Evolutionary conservation across 2,888 invertebrate species (phyloP).

Genomic region (Diloba caeruleocephala): DNA sequence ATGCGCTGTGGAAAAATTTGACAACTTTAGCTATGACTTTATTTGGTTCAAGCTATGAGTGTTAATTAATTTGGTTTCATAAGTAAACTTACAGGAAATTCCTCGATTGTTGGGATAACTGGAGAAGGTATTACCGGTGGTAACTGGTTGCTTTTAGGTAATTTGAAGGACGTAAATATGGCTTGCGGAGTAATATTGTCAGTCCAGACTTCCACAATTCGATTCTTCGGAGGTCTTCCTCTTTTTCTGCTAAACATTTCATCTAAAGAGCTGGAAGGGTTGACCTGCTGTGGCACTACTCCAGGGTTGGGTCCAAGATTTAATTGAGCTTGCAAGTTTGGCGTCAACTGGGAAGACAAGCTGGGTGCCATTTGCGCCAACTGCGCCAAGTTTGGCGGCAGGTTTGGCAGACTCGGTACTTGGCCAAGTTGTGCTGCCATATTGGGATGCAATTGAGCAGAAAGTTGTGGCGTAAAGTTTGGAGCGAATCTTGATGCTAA

Average conservation of each 20-base stretch:
- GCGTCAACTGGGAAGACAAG: constrained; percentile 78
- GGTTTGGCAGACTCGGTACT: constrained; percentile 75
- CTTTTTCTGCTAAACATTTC: constrained; percentile 97
- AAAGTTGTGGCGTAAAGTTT: constrained; percentile 85
- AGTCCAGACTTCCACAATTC: constrained; percentile 97
- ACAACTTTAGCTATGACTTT: not conserved
- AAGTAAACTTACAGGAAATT: constrained; percentile 80
- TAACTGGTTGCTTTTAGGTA: constrained; percentile 92
- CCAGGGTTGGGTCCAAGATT: constrained; percentile 78
- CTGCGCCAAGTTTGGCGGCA: constrained; percentile 84
- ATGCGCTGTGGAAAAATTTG: constrained; percentile 78
- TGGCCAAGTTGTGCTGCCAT: constrained; percentile 86
- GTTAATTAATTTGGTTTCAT: too few species aligned
- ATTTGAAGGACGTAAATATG: constrained; percentile 97
- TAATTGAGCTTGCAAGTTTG: constrained; percentile 82
- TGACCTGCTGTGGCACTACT: constrained; percentile 78
- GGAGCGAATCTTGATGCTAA: constrained; percentile 89
- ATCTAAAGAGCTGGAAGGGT: constrained; percentile 93
- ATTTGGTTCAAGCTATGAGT: not conserved
- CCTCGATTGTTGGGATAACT: constrained; percentile 80
- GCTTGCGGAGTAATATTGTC: constrained; percentile 96
- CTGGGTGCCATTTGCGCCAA: constrained; percentile 85
- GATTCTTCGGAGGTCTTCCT: constrained; percentile 98
- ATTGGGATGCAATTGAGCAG: constrained; percentile 85
- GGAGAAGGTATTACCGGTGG: constrained; percentile 79